Evolutionary conservation across 1,140 invertebrate genomes (phyloP), one percentile per base, ranked within the genome.

Genomic region (Thalassaphorura encarpata): DNA sequence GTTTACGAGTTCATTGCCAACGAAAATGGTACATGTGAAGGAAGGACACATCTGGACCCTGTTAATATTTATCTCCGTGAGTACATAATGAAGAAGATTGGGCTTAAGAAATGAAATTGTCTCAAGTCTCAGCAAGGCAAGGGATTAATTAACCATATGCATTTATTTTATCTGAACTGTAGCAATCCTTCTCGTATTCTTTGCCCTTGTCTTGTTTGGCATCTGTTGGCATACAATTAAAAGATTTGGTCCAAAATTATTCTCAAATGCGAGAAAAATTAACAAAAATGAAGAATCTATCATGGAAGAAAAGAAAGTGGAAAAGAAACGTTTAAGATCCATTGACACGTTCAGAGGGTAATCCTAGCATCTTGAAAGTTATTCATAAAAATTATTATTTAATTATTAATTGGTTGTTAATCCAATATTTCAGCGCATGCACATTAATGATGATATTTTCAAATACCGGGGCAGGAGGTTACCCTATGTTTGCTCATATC

Each of bases 391-490:
- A n/a, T n/a, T n/a, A n/a, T n/a, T n/a, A n/a, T n/a, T n/a, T n/a
- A n/a, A n/a, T n/a, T n/a, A n/a, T n/a, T n/a, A n/a, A n/a, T n/a
- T n/a, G n/a, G n/a, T n/a, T n/a, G n/a, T n/a, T n/a, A n/a, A n/a
- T n/a, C n/a, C n/a, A n/a, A n/a, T n/a, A n/a, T n/a, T n/a, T n/a
- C n/a, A n/a, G n/a, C n/a, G n/a, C n/a, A n/a, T n/a, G 78, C 40
- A 83, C 90, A 63, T 75, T 86, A 16, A 69, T 90, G 31, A 94
- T 94, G 89, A 89, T 94, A 66, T 92, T 93, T 72, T 86, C 92
- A 18, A 92, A 93, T 69, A 86, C 89, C 70, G 87, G 87, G 2
- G 87, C 83, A 15, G 93, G 92, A 2, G 71, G 81, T 27, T 97
- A 96, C 70, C 83, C 80, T 75, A 89, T 90, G 74, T 80, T 97